Evolutionary conservation across 2,888 invertebrate species (phyloP), one percentile per base, ranked within the genome.

Genomic region (Pachycephus smyrnensis): DNA sequence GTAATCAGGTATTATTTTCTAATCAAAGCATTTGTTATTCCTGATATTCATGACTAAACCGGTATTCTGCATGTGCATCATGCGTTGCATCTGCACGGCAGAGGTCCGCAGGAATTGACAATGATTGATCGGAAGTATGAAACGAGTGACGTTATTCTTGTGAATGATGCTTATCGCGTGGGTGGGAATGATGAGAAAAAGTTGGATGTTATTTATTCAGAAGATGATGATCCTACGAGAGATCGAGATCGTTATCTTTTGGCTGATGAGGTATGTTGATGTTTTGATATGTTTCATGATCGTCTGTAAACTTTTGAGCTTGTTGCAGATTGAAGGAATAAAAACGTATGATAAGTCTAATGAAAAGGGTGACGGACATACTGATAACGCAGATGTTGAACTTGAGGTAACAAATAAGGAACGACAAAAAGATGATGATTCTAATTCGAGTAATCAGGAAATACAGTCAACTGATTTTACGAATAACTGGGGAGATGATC

Each of bases 61-160:
- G 23, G 55, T 55, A 55, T 55, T 55, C 9, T 3, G 9, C 55
- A 23, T 55, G 55, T 23, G 55, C 9, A 23, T 55, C 6, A 4
- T 35, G 55, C 33, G 33, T 33, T 33, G 33, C 9, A 55, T 55
- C 55, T 55, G 55, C 23, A 23, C 9, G 55, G 55, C 55, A 55
- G 55, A 23, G 23, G 23, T 55, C 55, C 55, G 9, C 81, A 32
- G 11, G 78, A 82, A 68, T 77, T 80, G 69, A 76, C 82, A 1
- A 75, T 78, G 76, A 73, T 80, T 15, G 80, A 82, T n/a, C 68
- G 75, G 1, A 81, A 80, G 69, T 82, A 73, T n/a, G 76, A 79
- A 11, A 81, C 76, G 36, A 69, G 76, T 11, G 82, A 85, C 69
- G 35, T 82, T 0, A 40, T 78, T 23, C 74, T 81, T 32, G 31